A percentile compares a stretch with the other conserved stretches of the same genome.
phyloP scores from a whole-genome alignment of 2,113 vertebrate genomes.

The Sigmodon hispidus region DNA sequence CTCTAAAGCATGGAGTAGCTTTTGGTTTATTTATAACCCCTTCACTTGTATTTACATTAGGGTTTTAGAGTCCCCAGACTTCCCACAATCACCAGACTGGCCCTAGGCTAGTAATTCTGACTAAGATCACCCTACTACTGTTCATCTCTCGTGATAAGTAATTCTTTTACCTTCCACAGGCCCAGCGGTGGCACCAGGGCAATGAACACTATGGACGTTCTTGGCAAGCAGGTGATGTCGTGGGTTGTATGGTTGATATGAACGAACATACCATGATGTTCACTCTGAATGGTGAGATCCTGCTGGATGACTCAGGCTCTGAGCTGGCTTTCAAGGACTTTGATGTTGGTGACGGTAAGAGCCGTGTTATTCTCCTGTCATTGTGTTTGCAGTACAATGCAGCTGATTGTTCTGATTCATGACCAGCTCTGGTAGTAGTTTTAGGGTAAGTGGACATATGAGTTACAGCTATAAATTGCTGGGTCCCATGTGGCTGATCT shows the following conservation, averaged over 20 bases:
- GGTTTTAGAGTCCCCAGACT: neutral
- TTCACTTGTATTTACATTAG: accelerated
- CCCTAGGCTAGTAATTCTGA: neutral
- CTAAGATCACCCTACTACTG: neutral
- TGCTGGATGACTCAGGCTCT: slow-evolving; percentile 96
- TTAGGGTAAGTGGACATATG: neutral
- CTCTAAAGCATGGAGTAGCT: neutral
- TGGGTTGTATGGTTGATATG: slow-evolving; percentile 97
- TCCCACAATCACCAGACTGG: neutral
- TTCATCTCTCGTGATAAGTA: neutral
- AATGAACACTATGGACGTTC: slow-evolving; percentile 97
- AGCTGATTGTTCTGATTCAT: neutral
- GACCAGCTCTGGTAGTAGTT: accelerated
- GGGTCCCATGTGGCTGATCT: neutral
- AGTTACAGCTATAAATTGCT: neutral
- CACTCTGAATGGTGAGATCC: slow-evolving; percentile 95
- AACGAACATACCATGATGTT: slow-evolving; percentile 97
- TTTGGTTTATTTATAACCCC: neutral
- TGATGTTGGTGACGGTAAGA: slow-evolving; percentile 93
- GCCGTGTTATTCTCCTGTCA: neutral
- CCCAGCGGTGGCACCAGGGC: slow-evolving; percentile 97
- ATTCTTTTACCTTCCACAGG: slow-evolving; percentile 83
- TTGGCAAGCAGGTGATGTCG: slow-evolving; percentile 94
- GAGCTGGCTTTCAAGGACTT: slow-evolving; percentile 98
- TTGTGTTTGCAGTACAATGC: neutral